Conservation (phyloP, 2,797 vertebrate species). For the Siniperca undulata region DNA sequence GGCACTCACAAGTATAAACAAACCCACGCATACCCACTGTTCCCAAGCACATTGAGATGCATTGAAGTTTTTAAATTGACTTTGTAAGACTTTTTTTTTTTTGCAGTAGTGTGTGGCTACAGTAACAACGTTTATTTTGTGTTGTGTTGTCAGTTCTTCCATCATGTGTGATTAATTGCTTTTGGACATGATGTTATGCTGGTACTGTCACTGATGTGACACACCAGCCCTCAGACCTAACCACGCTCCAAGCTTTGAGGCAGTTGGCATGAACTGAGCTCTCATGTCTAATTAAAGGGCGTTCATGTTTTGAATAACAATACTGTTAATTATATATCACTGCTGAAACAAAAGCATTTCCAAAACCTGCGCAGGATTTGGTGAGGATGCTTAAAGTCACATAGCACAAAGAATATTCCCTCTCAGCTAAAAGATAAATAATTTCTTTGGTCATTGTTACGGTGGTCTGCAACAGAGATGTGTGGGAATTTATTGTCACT, state of each 20-base stretch:
- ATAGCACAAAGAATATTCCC: neutral
- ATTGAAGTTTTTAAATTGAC: slow-evolving; percentile 3
- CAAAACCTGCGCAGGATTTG: neutral
- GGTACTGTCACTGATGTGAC: slow-evolving; percentile 18
- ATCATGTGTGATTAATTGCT: slow-evolving; percentile 37
- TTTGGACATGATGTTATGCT: slow-evolving; percentile 14
- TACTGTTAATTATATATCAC: slow-evolving; percentile 4
- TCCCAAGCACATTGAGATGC: neutral
- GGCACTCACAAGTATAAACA: slow-evolving; percentile 3
- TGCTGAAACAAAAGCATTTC: neutral
- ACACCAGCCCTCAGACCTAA: slow-evolving; percentile 13
- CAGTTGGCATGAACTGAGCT: slow-evolving; percentile 32
- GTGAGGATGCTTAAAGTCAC: neutral
- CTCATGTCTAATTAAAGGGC: slow-evolving; percentile 42
- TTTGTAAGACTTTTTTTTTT: neutral
- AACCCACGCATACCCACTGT: neutral
- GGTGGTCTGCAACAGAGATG: neutral
- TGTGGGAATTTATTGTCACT: slow-evolving; percentile 6
- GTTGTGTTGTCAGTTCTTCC: slow-evolving; percentile 26
- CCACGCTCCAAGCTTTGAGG: slow-evolving; percentile 29
- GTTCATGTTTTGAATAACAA: slow-evolving; percentile 9
- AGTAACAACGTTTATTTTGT: slow-evolving; percentile 26
- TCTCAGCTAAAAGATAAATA: slow-evolving; percentile 1
- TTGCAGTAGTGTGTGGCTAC: slow-evolving; percentile 14
- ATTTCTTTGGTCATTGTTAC: neutral